These are phyloP conservation scores for Noturus placidus DNA, from an alignment of 2,113 vertebrate genomes.

Conservation along the genomic window DNA sequence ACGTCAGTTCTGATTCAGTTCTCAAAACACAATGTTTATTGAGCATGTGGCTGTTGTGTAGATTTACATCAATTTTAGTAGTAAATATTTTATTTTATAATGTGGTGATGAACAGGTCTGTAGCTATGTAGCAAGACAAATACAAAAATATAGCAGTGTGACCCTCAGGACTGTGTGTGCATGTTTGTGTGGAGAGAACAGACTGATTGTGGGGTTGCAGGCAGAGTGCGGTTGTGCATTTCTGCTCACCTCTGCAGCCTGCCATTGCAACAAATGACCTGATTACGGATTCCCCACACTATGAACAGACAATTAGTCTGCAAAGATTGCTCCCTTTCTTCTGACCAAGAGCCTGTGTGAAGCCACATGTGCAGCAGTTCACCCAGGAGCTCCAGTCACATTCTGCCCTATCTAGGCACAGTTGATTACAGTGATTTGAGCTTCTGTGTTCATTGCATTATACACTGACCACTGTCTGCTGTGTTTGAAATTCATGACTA, in stretches of 20 bases:
- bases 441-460: constrained; percentile 32
- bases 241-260: constrained; percentile 64
- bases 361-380: constrained; percentile 41
- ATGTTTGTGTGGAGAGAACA: constrained; percentile 9
- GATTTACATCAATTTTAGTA: not conserved
- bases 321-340: constrained; percentile 52
- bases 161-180: not conserved
- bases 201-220: constrained; percentile 55
- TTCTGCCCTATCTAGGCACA: constrained; percentile 28
- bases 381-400: constrained; percentile 33
- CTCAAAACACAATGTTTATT: not conserved
- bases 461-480: constrained; percentile 39
- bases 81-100: not conserved
- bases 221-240: constrained; percentile 60
- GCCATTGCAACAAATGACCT: constrained; percentile 78
- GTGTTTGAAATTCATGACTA: constrained; percentile 39
- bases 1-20: too few relatives aligned
- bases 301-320: constrained; percentile 51
- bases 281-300: constrained; percentile 65
- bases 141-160: not conserved
- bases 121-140: not conserved
- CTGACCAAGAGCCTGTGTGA: constrained; percentile 30
- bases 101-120: not conserved
- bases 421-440: constrained; percentile 43
- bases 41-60: not conserved